phyloP scores from a whole-genome alignment of 2,797 vertebrate genomes.

The Leptatherina wallacei region DNA sequence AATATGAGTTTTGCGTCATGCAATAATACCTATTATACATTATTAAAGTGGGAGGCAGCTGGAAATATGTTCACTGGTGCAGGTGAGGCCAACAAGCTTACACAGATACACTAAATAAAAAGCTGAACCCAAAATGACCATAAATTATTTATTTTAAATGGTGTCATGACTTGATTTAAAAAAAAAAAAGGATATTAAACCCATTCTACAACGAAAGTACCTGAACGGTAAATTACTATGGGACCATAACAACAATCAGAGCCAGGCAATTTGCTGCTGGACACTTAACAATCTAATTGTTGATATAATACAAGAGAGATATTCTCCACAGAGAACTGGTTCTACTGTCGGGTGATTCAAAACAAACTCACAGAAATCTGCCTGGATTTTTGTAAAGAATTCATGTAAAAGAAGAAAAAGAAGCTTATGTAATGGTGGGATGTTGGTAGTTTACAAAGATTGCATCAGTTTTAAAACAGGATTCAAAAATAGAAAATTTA shows the following conservation, averaged over 20 bases:
- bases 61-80: slow-evolving; percentile 46
- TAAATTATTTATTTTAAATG: slow-evolving; percentile 72
- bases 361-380: no score
- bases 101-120: slow-evolving; percentile 67
- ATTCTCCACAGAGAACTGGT: no score
- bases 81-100: slow-evolving; percentile 51
- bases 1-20: slow-evolving; percentile 46
- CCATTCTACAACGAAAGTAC: no score
- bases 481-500: neutral
- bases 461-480: neutral
- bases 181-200: no score
- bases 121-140: slow-evolving; percentile 67
- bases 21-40: slow-evolving; percentile 58
- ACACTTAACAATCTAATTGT: no score
- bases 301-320: no score
- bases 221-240: no score
- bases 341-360: no score
- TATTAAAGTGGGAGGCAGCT: slow-evolving; percentile 63
- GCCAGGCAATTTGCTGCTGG: no score
- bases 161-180: slow-evolving; percentile 36
- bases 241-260: no score
- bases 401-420: neutral
- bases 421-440: no score
- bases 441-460: neutral
- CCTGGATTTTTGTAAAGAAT: neutral